Conservation (phyloP, 2,113 vertebrate species). For the Spizaetus ornatus region DNA sequence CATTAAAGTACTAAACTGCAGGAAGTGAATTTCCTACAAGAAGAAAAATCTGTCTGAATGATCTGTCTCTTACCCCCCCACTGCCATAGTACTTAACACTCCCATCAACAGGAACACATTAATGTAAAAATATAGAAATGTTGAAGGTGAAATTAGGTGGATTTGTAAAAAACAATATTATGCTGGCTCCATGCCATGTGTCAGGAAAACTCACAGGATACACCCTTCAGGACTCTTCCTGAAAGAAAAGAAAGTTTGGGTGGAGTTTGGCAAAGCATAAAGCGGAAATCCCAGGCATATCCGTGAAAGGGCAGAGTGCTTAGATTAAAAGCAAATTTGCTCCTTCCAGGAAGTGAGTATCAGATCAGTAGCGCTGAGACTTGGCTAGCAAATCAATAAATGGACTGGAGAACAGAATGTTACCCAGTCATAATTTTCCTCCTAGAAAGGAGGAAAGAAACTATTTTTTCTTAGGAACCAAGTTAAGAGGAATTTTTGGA, state of each 20-base stretch:
- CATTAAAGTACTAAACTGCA: neutral
- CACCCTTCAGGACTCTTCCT: conserved; percentile 41
- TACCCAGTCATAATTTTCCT: neutral
- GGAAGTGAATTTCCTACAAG: neutral
- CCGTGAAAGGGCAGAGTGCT: neutral
- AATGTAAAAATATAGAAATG: neutral
- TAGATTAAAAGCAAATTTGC: neutral
- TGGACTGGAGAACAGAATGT: neutral
- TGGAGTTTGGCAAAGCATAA: conserved; percentile 4
- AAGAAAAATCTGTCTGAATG: neutral
- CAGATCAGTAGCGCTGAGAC: neutral
- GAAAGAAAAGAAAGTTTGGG: conserved; percentile 51
- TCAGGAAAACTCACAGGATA: conserved; percentile 41
- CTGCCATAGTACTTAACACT: neutral
- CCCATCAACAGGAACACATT: neutral
- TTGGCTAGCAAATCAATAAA: neutral
- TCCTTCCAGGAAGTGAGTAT: neutral
- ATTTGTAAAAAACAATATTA: neutral
- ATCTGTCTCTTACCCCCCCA: neutral
- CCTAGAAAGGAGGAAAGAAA: neutral
- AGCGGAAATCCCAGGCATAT: neutral
- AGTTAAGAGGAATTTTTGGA: neutral
- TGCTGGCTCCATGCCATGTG: neutral
- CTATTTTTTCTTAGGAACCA: neutral
- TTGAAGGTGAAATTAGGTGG: neutral